These are phyloP conservation scores for Antitype chi DNA, from an alignment of 2,888 invertebrate species.

Conservation along the genomic window DNA sequence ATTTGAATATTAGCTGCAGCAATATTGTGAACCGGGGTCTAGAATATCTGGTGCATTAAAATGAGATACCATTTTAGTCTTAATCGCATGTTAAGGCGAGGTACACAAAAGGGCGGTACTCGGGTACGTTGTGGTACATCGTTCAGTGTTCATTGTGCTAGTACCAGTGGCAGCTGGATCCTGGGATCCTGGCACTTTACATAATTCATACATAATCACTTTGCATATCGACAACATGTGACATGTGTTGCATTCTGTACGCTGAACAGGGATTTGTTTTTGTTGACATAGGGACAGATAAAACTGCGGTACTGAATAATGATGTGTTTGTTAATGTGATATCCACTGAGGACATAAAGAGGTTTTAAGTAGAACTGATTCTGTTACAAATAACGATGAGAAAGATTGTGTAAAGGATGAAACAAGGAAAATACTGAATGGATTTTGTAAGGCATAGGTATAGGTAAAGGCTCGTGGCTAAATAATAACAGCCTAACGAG, in stretches of 20 bases:
- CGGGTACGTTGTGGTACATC: conserved; percentile 67
- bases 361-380: conserved; percentile 15
- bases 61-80: conserved; percentile 63
- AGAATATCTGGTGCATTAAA: conserved; percentile 55
- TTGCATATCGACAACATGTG: conserved; percentile 86
- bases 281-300: conserved; percentile 60
- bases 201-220: conserved; percentile 88
- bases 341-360: conserved; percentile 19
- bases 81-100: conserved; percentile 61
- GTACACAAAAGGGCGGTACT: conserved; percentile 66
- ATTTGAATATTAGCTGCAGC: conserved; percentile 48
- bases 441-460: neutral
- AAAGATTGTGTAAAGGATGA: neutral
- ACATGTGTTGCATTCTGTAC: conserved; percentile 84
- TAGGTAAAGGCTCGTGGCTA: neutral
- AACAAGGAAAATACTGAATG: neutral
- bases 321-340: conserved; percentile 51
- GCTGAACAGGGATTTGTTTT: conserved; percentile 64
- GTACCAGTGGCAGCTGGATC: conserved; percentile 74
- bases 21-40: conserved; percentile 11
- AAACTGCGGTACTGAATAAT: conserved; percentile 55
- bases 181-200: conserved; percentile 76
- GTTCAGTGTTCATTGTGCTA: conserved; percentile 75
- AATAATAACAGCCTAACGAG: too few species aligned
- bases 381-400: neutral